Evolutionary conservation across 1,140 invertebrate species (phyloP).

Genomic region (Ruditapes philippinarum): DNA sequence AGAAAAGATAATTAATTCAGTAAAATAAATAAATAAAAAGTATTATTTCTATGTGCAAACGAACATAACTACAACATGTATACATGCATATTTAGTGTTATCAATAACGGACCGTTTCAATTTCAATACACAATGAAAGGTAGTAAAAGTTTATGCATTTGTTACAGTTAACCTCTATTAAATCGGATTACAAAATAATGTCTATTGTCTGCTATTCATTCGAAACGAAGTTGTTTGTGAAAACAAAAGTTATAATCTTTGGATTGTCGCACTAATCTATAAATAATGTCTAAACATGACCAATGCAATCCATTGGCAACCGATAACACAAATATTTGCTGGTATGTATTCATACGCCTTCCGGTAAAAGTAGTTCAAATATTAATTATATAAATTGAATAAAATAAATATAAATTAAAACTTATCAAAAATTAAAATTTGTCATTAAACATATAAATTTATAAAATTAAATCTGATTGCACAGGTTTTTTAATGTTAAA

Average conservation of each 20-base stretch:
- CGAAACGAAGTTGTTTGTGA: slow-evolving; percentile 1
- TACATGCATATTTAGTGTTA: too few relatives aligned
- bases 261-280: slow-evolving; percentile 33
- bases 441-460: not conserved
- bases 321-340: slow-evolving; percentile 26
- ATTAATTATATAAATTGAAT: slow-evolving; percentile 87
- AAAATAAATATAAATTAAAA: not conserved
- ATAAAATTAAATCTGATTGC: too few relatives aligned
- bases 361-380: not conserved
- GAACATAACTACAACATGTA: too few relatives aligned
- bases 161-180: not conserved
- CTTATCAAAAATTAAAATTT: not conserved
- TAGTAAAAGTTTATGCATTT: not conserved
- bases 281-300: slow-evolving; percentile 34
- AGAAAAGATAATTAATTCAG: too few relatives aligned
- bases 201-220: not conserved
- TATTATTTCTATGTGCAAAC: too few relatives aligned
- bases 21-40: too few relatives aligned
- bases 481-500: not conserved
- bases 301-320: not conserved
- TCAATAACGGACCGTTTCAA: not conserved
- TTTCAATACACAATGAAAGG: not conserved
- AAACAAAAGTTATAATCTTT: slow-evolving; percentile 20
- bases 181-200: not conserved
- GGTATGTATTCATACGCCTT: not conserved